Percentiles rank a stretch among this genome's conserved stretches.
Conservation (phyloP, 2,113 vertebrate genomes). For the cat (Felis catus) region F.catus_Fca126_mat1.0 CM031419.1:125892001-125892500, state of each 20-base stretch:
- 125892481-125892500: background rate
- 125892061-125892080: background rate
- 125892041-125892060: background rate
- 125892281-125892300: background rate
- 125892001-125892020: too few species aligned
- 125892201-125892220: background rate
- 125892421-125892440: background rate
- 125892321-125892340: background rate
- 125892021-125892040: background rate
- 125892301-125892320: background rate
- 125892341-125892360: background rate
- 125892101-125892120: background rate
- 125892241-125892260: background rate
- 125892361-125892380: slow-evolving; percentile 29
- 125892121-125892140: background rate
- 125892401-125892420: background rate
- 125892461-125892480: background rate
- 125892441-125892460: background rate
- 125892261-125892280: background rate
- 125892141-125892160: background rate
- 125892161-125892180: background rate
- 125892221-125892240: background rate
- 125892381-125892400: background rate
- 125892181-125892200: slow-evolving; percentile 19
- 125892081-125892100: background rate